A percentile compares a stretch with the other conserved stretches of the same genome.
phyloP scores from a whole-genome alignment of 2,113 vertebrate species.

The Barnardius zonarius region DNA sequence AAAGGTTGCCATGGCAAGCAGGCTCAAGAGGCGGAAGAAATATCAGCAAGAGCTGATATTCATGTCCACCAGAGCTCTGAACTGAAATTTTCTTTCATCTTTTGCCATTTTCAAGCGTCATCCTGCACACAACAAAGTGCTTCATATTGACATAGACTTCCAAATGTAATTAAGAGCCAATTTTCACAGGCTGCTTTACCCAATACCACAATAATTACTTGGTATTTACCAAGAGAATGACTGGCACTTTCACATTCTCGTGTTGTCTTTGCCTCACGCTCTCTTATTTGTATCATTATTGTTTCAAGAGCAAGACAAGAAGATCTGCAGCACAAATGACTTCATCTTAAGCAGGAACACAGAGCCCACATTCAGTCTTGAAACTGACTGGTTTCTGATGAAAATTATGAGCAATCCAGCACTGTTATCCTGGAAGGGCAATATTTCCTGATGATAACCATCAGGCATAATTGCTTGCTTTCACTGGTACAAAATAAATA shows the following conservation, averaged over 20 bases:
- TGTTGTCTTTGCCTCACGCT: background rate
- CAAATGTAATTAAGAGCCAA: slow-evolving; percentile 70
- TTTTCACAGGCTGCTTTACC: slow-evolving; percentile 48
- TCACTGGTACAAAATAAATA: background rate
- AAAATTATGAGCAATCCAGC: slow-evolving; percentile 53
- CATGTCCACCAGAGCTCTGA: slow-evolving; percentile 26
- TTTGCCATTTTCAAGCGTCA: slow-evolving; percentile 65
- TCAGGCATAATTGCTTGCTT: background rate
- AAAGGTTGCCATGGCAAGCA: slow-evolving; percentile 76
- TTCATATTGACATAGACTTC: slow-evolving; percentile 63
- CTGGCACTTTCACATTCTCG: background rate
- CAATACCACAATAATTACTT: slow-evolving; percentile 33
- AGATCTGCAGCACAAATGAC: slow-evolving; percentile 37
- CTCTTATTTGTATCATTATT: background rate
- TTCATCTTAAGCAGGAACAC: background rate
- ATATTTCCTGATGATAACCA: slow-evolving; percentile 21
- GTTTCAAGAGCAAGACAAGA: slow-evolving; percentile 27
- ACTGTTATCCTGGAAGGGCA: slow-evolving; percentile 4
- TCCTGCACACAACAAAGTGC: slow-evolving; percentile 48
- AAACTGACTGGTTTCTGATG: background rate
- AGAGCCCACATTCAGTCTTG: background rate
- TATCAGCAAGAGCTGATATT: slow-evolving; percentile 4
- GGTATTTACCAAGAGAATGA: slow-evolving; percentile 46
- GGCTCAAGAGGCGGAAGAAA: slow-evolving; percentile 25
- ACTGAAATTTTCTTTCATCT: slow-evolving; percentile 76